Evolutionary conservation across 1,140 invertebrate species (phyloP), one percentile per base, ranked within the genome.

Genomic region (Zaprionus kolodkinae): DNA sequence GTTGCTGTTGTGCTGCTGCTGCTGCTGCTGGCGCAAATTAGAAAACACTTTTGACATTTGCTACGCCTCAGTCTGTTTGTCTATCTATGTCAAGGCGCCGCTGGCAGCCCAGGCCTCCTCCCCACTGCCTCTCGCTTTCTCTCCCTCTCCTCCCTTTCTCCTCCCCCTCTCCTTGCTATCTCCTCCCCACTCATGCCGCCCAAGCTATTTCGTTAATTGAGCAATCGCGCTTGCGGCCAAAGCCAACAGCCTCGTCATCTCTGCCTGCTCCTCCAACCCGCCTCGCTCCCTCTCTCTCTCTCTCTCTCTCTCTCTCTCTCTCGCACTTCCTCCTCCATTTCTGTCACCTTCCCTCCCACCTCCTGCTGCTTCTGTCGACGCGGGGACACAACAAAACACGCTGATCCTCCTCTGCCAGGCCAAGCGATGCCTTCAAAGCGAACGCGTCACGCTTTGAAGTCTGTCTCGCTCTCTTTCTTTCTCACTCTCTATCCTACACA

Each of bases 1-100:
- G 27, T 30, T 82, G 83, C 79, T 83, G 80, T 48, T 64, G 62
- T 72, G 13, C 9, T 48, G 27, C 36, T 45, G 50, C n/a, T 56
- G 78, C 62, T 36, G 84, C 72, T 76, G 80, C 70, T 78, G 74
- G 84, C 80, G 77, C 79, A 87, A 87, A 87, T 87, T 87, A 87
- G 83, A 87, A 87, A 87, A 88, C 83, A 82, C 84, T 87, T 87
- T 80, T 87, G 83, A 88, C 83, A 88, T 87, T 88, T 83, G 83
- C 84, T 69, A 40, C 54, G 60, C 33, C 35, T 50, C 43, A 30
- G 27, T 30, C 56, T 63, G 40, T 36, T 36, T 25, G 57, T 50
- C 62, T 45, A 57, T 45, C 63, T 27, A 33, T 6, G 36, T 6
- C 10, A 17, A n/a, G 10, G 6, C 30, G 27, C 9, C 45, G 4